Conservation (phyloP, 2,888 invertebrate species). For the Eupsilia transversa region DNA sequence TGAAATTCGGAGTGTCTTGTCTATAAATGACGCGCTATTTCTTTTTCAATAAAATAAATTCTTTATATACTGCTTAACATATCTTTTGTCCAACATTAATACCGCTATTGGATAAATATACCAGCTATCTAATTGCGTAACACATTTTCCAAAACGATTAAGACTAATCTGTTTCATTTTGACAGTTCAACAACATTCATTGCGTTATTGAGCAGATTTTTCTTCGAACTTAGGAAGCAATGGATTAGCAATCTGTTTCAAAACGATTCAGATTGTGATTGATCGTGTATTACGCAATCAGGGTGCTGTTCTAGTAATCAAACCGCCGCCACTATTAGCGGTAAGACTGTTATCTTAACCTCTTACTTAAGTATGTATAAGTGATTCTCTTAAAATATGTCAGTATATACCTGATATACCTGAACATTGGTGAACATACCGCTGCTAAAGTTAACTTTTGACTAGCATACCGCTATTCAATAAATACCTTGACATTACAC, state of each 20-base stretch:
- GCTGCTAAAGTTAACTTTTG: conserved; percentile 28
- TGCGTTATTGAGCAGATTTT: too few relatives aligned
- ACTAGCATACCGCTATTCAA: conserved; percentile 46
- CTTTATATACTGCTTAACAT: conserved; percentile 2
- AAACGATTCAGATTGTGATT: too few relatives aligned
- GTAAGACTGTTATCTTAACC: conserved; percentile 2
- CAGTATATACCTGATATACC: background rate
- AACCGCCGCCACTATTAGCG: background rate
- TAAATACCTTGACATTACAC: conserved; percentile 19
- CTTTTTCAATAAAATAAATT: conserved; percentile 3
- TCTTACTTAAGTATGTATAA: too few relatives aligned
- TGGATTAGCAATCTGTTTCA: too few relatives aligned
- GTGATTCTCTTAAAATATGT: too few relatives aligned
- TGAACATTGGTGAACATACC: conserved; percentile 13
- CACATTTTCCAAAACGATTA: too few relatives aligned
- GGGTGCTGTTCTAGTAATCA: too few relatives aligned
- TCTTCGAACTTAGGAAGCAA: too few relatives aligned
- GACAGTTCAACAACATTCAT: too few relatives aligned
- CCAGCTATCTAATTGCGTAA: too few relatives aligned
- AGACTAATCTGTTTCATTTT: too few relatives aligned
- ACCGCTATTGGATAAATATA: conserved; percentile 22
- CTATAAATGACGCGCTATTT: background rate
- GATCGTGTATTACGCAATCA: too few relatives aligned
- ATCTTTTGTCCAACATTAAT: background rate
- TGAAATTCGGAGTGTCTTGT: background rate